Percentiles rank a stretch among this genome's conserved stretches.
phyloP scores from a whole-genome alignment of 2,888 invertebrate species.

The Ceriagrion tenellum region DNA sequence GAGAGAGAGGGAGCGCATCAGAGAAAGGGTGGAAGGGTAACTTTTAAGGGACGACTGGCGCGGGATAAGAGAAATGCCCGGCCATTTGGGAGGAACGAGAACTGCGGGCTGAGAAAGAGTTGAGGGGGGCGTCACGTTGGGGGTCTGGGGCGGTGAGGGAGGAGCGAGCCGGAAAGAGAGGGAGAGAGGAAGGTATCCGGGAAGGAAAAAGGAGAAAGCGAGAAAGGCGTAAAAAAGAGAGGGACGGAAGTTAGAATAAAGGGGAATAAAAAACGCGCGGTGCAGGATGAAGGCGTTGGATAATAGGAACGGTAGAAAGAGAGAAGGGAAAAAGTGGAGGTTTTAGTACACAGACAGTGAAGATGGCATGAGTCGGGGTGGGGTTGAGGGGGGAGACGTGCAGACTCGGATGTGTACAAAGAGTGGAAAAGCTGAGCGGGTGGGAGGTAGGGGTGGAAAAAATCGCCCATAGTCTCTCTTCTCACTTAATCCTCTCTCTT shows the following conservation, averaged over 20 bases:
- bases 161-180: not conserved
- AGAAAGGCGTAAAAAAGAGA: not conserved
- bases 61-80: not conserved
- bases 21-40: not conserved
- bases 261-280: not conserved
- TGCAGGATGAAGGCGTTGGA: conserved; percentile 16
- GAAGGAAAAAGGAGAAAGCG: not conserved
- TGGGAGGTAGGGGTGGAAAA: not conserved
- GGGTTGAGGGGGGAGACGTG: not conserved
- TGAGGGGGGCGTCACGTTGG: too few species aligned
- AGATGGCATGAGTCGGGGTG: not conserved
- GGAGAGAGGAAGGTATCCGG: conserved; percentile 11
- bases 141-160: too few species aligned
- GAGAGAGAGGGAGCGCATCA: not conserved
- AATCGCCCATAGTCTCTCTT: not conserved
- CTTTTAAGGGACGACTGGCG: not conserved
- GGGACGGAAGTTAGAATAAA: conserved; percentile 23
- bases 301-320: not conserved
- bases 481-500: not conserved
- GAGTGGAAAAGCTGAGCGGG: not conserved
- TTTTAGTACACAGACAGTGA: not conserved
- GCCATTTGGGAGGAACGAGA: not conserved
- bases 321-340: not conserved
- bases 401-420: not conserved
- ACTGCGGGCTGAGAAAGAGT: not conserved